phyloP scores from a whole-genome alignment of 2,113 vertebrate species.

The Hyaena hyaena region DNA sequence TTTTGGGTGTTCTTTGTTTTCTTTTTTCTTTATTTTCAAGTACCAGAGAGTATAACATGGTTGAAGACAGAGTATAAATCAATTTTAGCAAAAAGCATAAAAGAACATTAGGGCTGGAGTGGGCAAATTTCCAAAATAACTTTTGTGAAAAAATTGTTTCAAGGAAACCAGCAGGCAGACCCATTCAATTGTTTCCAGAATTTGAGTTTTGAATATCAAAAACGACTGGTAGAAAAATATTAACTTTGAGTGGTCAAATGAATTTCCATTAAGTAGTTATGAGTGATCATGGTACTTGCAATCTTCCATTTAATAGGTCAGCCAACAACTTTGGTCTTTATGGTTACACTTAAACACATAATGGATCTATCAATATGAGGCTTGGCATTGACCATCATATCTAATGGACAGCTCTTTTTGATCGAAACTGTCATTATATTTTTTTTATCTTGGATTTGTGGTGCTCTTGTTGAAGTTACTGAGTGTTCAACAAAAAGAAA shows the following conservation, averaged over 20 bases:
- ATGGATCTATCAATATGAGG: neutral
- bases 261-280: constrained; percentile 72
- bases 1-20: neutral
- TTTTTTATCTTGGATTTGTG: neutral
- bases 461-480: neutral
- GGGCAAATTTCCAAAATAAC: constrained; percentile 27
- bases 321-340: neutral
- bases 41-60: neutral
- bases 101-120: neutral
- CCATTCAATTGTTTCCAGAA: neutral
- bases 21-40: neutral
- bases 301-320: neutral
- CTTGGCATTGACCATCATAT: neutral
- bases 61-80: neutral
- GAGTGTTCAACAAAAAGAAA: neutral
- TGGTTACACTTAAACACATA: neutral
- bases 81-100: neutral
- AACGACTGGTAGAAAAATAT: constrained; percentile 64
- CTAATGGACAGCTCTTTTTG: neutral
- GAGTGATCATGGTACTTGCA: constrained; percentile 21
- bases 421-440: neutral
- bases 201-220: constrained; percentile 53
- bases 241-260: constrained; percentile 60
- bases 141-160: constrained; percentile 17
- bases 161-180: neutral